Conservation (phyloP, 2,797 vertebrate genomes). For the Alcedo quadribrachys region DNA sequence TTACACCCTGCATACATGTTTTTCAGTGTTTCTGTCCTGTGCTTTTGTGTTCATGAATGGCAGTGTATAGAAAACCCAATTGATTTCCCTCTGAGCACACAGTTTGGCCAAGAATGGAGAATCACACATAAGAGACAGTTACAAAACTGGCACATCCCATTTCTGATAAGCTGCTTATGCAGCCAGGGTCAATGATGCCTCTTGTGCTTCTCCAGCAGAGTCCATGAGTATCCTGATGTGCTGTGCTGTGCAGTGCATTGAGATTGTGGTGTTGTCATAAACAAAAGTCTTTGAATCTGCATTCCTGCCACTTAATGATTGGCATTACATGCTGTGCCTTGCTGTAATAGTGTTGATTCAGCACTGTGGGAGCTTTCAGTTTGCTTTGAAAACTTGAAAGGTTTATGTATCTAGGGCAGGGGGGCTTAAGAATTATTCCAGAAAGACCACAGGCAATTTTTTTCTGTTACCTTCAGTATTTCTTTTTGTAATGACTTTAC, state of each 20-base stretch:
- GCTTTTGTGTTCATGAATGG: background rate
- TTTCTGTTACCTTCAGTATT: conserved; percentile 1
- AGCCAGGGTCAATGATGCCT: background rate
- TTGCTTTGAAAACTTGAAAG: conserved; percentile 44
- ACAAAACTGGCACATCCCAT: background rate
- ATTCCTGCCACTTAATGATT: conserved; percentile 59
- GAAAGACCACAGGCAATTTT: background rate
- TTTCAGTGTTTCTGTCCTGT: background rate
- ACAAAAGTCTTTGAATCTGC: conserved; percentile 56
- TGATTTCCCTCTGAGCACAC: background rate
- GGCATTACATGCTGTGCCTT: conserved; percentile 45
- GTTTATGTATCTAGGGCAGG: background rate
- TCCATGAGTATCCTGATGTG: background rate
- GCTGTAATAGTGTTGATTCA: conserved; percentile 52
- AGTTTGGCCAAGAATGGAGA: background rate
- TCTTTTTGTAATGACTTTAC: conserved; percentile 58
- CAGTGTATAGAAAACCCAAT: background rate
- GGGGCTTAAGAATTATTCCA: conserved; percentile 1
- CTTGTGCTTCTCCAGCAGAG: conserved; percentile 15
- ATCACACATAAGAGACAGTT: background rate
- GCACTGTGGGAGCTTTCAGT: conserved; percentile 34
- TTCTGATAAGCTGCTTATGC: background rate
- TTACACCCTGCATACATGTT: background rate
- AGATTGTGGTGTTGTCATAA: conserved; percentile 14
- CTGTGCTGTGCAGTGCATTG: background rate